phyloP scores from a whole-genome alignment of 1,140 invertebrate species.

The Atopsyche davidsoni region DNA sequence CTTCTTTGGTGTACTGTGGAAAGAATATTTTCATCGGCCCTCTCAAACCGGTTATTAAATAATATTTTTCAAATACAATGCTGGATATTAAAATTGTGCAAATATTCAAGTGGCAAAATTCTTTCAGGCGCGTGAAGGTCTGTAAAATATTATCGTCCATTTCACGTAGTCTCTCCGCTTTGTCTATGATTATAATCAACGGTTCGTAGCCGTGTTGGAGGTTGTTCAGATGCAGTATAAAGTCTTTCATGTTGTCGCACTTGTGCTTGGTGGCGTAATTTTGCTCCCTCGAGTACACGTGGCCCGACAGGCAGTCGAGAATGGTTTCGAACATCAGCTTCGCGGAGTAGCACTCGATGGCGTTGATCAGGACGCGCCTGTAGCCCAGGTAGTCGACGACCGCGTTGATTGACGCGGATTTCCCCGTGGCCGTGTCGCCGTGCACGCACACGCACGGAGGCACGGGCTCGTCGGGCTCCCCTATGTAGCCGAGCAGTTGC shows the following conservation, averaged over 20 bases:
- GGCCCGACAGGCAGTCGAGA: constrained; percentile 52
- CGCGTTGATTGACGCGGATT: constrained; percentile 60
- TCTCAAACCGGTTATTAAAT: constrained; percentile 58
- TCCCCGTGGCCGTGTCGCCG: constrained; percentile 76
- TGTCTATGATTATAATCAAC: constrained; percentile 66
- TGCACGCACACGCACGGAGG: constrained; percentile 65
- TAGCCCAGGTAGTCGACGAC: constrained; percentile 55
- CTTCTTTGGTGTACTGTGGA: constrained; percentile 74
- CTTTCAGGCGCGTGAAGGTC: constrained; percentile 63
- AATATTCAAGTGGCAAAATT: constrained; percentile 66
- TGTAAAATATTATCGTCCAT: constrained; percentile 63
- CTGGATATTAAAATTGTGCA: constrained; percentile 72
- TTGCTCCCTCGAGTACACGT: constrained; percentile 36
- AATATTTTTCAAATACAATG: constrained; percentile 74
- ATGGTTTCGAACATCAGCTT: constrained; percentile 75
- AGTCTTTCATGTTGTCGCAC: constrained; percentile 72
- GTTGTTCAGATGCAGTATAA: constrained; percentile 53
- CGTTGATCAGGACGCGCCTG: constrained; percentile 66
- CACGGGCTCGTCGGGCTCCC: constrained; percentile 51
- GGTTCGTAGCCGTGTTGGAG: constrained; percentile 40
- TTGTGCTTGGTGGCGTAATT: constrained; percentile 38
- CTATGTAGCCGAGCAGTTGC: constrained; percentile 54
- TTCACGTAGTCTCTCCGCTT: constrained; percentile 67
- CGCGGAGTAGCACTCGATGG: constrained; percentile 71
- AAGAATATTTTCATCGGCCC: constrained; percentile 73